These are phyloP conservation scores for Microctenopoma lineatum DNA, from an alignment of 2,797 vertebrate genomes.

Conservation along the genomic window DNA sequence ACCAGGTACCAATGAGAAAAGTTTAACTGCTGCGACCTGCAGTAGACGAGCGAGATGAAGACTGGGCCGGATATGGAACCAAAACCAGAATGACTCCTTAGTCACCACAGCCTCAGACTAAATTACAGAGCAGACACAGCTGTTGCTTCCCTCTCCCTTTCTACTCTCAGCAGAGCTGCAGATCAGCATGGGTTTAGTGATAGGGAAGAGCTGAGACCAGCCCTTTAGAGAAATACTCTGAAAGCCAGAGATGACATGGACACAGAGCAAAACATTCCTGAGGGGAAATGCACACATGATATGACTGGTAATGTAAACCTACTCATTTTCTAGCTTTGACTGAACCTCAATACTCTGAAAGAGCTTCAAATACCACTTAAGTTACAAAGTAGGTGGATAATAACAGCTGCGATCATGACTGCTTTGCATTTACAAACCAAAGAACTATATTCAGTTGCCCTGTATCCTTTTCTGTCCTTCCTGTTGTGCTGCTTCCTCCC, in stretches of 20 bases:
- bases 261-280: constrained; percentile 32
- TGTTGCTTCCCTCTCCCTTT: constrained; percentile 62
- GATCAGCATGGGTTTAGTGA: constrained; percentile 59
- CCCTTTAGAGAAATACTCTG: constrained; percentile 44
- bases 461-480: constrained; percentile 10
- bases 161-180: constrained; percentile 47
- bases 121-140: constrained; percentile 73
- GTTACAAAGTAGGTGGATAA: constrained; percentile 37
- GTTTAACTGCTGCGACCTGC: constrained; percentile 54
- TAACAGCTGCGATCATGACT: constrained; percentile 38
- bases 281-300: constrained; percentile 49
- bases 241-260: constrained; percentile 45
- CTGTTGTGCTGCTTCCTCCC: constrained; percentile 10
- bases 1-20: constrained; percentile 29
- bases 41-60: constrained; percentile 35
- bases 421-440: constrained; percentile 16
- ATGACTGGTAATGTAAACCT: constrained; percentile 49
- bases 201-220: constrained; percentile 43
- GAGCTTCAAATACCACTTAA: constrained; percentile 25
- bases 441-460: constrained; percentile 4
- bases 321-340: constrained; percentile 55
- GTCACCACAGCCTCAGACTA: constrained; percentile 53
- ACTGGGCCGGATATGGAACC: constrained; percentile 55
- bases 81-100: constrained; percentile 72
- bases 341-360: constrained; percentile 48